phyloP scores from a whole-genome alignment of 2,888 invertebrate genomes.

The Dioctria linearis region DNA sequence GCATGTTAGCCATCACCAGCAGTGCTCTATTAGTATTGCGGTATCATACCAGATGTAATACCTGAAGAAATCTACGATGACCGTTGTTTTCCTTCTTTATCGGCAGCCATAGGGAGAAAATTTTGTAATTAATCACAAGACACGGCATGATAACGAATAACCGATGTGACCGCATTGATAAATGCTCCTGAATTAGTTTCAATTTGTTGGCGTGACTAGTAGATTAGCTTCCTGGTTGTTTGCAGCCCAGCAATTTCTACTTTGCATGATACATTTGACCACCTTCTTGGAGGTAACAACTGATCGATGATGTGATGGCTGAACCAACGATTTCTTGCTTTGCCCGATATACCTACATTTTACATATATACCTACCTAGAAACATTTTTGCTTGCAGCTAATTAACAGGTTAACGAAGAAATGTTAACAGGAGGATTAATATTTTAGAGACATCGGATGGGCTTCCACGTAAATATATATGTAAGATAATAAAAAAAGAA shows the following conservation, averaged over 20 bases:
- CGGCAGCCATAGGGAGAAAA: neutral
- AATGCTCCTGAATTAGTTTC: conserved; percentile 36
- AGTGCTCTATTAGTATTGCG: neutral
- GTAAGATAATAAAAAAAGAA: too few relatives aligned
- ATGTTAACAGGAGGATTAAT: neutral
- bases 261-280: neutral
- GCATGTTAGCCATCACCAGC: neutral
- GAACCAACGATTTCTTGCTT: neutral
- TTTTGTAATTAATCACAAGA: conserved; percentile 25
- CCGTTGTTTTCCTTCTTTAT: neutral
- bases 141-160: neutral
- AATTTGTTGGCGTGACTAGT: conserved; percentile 32
- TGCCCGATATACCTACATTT: neutral
- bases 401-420: conserved; percentile 5
- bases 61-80: neutral
- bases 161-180: conserved; percentile 25
- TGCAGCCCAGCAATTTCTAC: conserved; percentile 1
- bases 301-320: neutral
- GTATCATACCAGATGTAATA: conserved; percentile 1
- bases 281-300: neutral
- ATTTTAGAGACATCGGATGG: neutral
- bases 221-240: conserved; percentile 20
- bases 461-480: neutral
- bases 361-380: neutral
- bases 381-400: neutral